Evolutionary conservation across 1,140 invertebrate species (phyloP).

Genomic region (Heliconius himera): DNA sequence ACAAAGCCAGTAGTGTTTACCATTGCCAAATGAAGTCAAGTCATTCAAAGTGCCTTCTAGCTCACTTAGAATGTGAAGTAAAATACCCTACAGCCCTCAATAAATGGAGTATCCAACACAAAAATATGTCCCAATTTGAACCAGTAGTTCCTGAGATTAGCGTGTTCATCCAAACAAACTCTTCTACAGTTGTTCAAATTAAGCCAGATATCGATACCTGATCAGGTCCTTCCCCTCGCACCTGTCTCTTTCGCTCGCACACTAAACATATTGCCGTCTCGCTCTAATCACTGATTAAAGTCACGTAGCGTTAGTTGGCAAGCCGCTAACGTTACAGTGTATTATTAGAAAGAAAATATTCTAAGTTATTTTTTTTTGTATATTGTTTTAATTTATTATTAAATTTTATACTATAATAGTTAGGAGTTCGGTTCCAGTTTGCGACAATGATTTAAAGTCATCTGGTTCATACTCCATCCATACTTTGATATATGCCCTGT

Average conservation of each 20-base stretch:
- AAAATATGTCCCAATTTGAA: too few relatives aligned
- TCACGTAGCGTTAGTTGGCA: constrained; percentile 33
- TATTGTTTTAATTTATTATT: neutral
- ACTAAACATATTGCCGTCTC: neutral
- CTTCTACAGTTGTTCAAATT: constrained; percentile 12
- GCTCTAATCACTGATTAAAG: constrained; percentile 28
- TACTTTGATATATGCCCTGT: too few relatives aligned
- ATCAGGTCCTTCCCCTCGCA: constrained; percentile 35
- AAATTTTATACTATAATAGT: neutral
- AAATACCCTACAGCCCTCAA: too few relatives aligned
- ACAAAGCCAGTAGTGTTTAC: too few relatives aligned
- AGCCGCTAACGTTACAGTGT: constrained; percentile 28
- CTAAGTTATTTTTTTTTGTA: neutral
- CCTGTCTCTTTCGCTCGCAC: constrained; percentile 9
- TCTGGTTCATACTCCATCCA: too few relatives aligned
- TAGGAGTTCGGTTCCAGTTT: neutral
- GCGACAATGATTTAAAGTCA: too few relatives aligned
- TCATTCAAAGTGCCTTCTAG: too few relatives aligned
- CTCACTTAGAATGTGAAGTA: too few relatives aligned
- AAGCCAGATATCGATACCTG: constrained; percentile 32
- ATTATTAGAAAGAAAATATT: constrained; percentile 15
- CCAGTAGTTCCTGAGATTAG: too few relatives aligned
- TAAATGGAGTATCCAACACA: too few relatives aligned
- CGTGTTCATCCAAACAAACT: neutral
- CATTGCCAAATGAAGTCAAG: too few relatives aligned